Evolutionary conservation across 2,797 vertebrate species (phyloP).

Genomic region (Salmo trutta): DNA sequence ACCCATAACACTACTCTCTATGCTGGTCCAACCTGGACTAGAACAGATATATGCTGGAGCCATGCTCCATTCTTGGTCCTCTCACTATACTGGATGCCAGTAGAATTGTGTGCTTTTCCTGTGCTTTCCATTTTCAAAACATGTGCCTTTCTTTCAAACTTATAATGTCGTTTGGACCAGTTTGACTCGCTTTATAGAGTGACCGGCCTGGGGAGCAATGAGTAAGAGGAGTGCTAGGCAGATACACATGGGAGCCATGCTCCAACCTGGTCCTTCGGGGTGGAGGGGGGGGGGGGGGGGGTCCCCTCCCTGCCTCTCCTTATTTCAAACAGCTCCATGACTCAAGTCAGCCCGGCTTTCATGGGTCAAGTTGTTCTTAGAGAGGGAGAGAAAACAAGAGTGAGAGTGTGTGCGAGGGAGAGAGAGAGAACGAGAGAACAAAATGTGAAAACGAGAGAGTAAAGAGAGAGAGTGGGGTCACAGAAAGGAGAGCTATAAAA

Average conservation of each 20-base stretch:
- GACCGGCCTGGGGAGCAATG: not conserved
- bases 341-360: conserved; percentile 52
- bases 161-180: not conserved
- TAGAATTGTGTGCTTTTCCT: no score
- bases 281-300: conserved; percentile 35
- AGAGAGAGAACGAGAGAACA: conserved; percentile 33
- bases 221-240: not conserved
- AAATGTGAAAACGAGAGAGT: conserved; percentile 6
- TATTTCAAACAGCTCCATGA: conserved; percentile 56
- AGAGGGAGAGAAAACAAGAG: conserved; percentile 18
- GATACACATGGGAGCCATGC: conserved; percentile 20
- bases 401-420: not conserved
- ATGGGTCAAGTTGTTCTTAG: conserved; percentile 41
- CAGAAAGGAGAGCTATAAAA: conserved; percentile 75
- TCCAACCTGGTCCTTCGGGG: conserved; percentile 55
- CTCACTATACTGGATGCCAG: no score
- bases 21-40: conserved; percentile 19
- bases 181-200: not conserved
- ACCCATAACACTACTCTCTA: conserved; percentile 62
- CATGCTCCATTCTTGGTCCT: conserved; percentile 10
- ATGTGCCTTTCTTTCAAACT: not conserved
- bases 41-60: conserved; percentile 48
- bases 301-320: conserved; percentile 29
- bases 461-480: conserved; percentile 62
- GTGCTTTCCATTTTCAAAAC: no score